Base-by-base conservation (phyloP, 2,888 invertebrate species). In the Drosophila ochracea region DNA sequence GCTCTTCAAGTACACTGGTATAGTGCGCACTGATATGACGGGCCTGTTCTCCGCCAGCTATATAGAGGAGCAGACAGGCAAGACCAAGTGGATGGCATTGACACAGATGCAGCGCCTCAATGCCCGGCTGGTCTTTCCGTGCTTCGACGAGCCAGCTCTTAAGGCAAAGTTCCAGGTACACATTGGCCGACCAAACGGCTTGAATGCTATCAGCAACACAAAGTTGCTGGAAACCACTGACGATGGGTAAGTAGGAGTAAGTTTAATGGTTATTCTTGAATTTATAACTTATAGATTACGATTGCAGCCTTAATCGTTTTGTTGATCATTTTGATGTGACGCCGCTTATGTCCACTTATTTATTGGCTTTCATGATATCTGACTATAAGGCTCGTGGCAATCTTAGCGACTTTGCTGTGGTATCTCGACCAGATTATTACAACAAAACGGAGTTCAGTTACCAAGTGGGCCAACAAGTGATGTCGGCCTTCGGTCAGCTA, bases 331-430 rank as follows among this genome's bases (percentile, higher is more conserved):
- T 92, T 53, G 78, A 80, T 7, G 77, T 72, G 16, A 95, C 95
- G 0, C 93, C 94, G 0, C 91, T 93, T 11, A 97, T 97, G 97
- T 96, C 97, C 4, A 95, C 97, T 0, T 98, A 98, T 89, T 94
- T 97, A 2, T 93, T 97, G n/a, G 98, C 97, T 0, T 97, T 97
- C 91, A 94, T 97, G 3, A 95, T 98, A 4, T 95, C 95, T 1
- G 94, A 94, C 78, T 95, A 95, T 69, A 83, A 68, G 30, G 78
- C 80, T 11, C 88, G 88, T 1, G 89, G 88, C 3, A 64, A 79
- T 68, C 25, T 50, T 7, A 67, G 13, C 6, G 80, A 88, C 0
- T 76, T 76, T 25, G 76, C 95, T 1, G 94, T 97, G 0, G 96
- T 95, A 93, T 94, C 97, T 0, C 95, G 96, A 53, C 94, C 95